These are phyloP conservation scores for Tetramorium bicarinatum DNA, from an alignment of 2,888 invertebrate genomes.

Conservation along the genomic window DNA sequence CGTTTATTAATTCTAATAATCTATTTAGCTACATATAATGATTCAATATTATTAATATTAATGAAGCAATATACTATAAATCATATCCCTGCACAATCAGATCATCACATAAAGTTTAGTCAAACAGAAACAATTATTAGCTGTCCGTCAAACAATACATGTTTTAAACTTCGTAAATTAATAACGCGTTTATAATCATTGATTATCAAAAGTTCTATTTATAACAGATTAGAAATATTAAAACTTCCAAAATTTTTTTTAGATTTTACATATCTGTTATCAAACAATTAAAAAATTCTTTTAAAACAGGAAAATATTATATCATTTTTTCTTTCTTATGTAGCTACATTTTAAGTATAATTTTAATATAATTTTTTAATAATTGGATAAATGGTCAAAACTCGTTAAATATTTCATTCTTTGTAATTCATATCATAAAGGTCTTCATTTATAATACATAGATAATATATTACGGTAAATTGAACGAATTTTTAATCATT, in stretches of 20 bases:
- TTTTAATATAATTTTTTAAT: neutral
- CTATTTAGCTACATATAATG: neutral
- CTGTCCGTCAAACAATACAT: neutral
- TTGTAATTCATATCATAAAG: neutral
- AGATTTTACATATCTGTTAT: neutral
- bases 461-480: neutral
- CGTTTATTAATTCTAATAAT: conserved; percentile 18
- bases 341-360: neutral
- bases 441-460: neutral
- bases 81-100: neutral
- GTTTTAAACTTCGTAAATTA: conserved; percentile 6
- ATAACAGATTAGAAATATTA: neutral
- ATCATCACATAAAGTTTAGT: conserved; percentile 19
- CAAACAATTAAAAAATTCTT: neutral
- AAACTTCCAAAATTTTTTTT: neutral
- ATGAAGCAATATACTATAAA: conserved; percentile 15
- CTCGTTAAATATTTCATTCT: neutral
- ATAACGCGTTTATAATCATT: neutral
- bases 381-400: neutral
- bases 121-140: conserved; percentile 29
- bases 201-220: neutral
- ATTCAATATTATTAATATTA: conserved; percentile 13
- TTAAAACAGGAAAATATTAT: neutral
- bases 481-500: neutral
- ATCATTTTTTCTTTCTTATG: neutral